Base-by-base conservation (phyloP, 2,113 vertebrate species). In the Dryoscopus gambensis region DNA sequence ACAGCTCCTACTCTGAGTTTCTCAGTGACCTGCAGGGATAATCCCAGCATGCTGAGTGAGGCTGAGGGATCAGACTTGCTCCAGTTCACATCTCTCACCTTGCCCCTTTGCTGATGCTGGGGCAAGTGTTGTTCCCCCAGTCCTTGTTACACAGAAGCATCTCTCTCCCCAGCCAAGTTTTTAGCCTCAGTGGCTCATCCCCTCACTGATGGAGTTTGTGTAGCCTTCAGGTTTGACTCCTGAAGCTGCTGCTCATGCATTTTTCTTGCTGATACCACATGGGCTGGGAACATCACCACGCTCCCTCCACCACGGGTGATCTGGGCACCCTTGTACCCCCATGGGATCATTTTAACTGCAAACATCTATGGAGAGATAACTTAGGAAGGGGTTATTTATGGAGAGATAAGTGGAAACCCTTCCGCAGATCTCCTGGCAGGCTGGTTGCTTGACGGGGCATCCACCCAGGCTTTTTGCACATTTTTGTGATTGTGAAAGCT, bases 381-480 rank as follows among this genome's bases (percentile, higher is more conserved):
- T 67, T 59, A 47, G 53, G 64, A 84, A 73, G 55, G 52, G 13
- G 25, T 59, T 67, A 37, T 68, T 71, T 64, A 53, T 31, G 40
- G 46, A 73, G 7, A 71, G 30, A 35, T 27, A 60, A 40, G 40
- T 4, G 11, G 33, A 13, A 47, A 80, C 27, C 23, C 42, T 65
- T 52, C 56, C 33, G 9, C 49, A 56, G 2, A 15, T 64, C 57
- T 84, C 50, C 52, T 30, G 44, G 71, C 35, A 81, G 39, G 22
- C 30, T 2, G 19, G 19, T 10, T 63, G 46, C 69, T 37, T 20
- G 69, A 19, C 14, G 40, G 50, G 20, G 46, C 35, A 79, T 46
- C 47, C 69, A 37, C 47, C 13, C 40, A 44, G 55, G 39, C 37
- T 89, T 90, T 97, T 95, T 85, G 65, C 89, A 91, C 55, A 14